phyloP scores from a whole-genome alignment of 2,113 vertebrate species.

The Clarias macrocephalus region DNA sequence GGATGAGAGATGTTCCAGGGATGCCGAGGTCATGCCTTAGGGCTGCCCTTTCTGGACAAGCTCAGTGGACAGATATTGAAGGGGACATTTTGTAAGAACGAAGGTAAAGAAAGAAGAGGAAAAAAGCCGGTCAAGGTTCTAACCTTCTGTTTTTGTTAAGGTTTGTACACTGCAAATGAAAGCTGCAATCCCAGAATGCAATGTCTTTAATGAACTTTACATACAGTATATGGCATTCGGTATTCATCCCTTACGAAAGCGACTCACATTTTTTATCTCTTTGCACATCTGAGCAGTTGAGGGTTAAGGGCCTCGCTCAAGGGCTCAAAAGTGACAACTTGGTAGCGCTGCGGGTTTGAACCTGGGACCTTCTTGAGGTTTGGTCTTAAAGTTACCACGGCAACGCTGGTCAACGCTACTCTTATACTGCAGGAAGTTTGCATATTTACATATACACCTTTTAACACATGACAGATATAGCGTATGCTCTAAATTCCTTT shows the following conservation, averaged over 20 bases:
- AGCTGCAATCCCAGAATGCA: neutral
- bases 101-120: neutral
- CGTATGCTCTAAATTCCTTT: neutral
- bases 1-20: neutral
- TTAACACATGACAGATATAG: neutral
- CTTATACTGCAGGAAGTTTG: neutral
- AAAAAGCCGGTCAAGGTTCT: neutral
- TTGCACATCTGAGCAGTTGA: no score
- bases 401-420: neutral
- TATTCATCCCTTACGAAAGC: no score
- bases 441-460: neutral
- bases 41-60: neutral
- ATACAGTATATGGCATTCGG: no score
- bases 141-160: neutral
- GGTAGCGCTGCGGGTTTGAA: no score
- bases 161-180: neutral
- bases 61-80: neutral
- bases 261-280: no score
- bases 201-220: neutral
- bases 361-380: no score
- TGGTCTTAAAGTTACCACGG: neutral
- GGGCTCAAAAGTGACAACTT: no score
- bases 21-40: neutral
- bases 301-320: no score
- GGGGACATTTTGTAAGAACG: neutral